These are phyloP conservation scores for Scaptomyza hsui DNA, from an alignment of 1,140 invertebrate genomes.

Conservation along the genomic window DNA sequence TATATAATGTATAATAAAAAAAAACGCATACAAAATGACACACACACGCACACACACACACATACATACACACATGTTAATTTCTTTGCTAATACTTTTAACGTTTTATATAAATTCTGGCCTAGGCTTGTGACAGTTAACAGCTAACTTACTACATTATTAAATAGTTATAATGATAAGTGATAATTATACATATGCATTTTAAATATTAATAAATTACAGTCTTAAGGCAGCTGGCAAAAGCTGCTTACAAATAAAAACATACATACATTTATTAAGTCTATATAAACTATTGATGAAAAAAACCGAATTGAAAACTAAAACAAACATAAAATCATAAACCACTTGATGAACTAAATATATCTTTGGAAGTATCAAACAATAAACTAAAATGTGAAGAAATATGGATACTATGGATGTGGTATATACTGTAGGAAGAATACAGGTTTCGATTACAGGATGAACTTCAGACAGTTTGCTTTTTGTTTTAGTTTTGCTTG, in stretches of 20 bases:
- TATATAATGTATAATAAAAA: conserved; percentile 3
- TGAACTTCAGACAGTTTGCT: conserved; percentile 2
- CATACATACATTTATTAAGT: conserved; percentile 11
- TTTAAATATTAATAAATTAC: conserved; percentile 73
- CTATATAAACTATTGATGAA: neutral
- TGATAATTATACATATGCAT: conserved; percentile 36
- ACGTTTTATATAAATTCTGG: conserved; percentile 47
- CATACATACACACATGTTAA: conserved; percentile 19
- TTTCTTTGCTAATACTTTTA: conserved; percentile 32
- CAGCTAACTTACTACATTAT: conserved; percentile 34
- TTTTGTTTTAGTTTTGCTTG: conserved; percentile 18
- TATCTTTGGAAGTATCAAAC: conserved; percentile 80
- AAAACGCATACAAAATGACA: conserved; percentile 9
- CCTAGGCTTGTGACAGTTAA: conserved; percentile 50
- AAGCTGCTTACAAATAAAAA: conserved; percentile 53
- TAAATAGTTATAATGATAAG: conserved; percentile 22
- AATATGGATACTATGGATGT: conserved; percentile 25
- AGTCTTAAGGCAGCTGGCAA: conserved; percentile 58
- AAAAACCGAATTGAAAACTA: conserved; percentile 49
- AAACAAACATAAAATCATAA: conserved; percentile 55
- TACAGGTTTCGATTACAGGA: conserved; percentile 16
- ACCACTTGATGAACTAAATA: conserved; percentile 61
- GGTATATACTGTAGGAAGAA: conserved; percentile 18
- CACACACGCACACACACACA: neutral
- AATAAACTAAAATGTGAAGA: conserved; percentile 72